Evolutionary conservation across 2,797 vertebrate species (phyloP), one percentile per base, ranked within the genome.

Genomic region (Cyclopterus lumpus): DNA sequence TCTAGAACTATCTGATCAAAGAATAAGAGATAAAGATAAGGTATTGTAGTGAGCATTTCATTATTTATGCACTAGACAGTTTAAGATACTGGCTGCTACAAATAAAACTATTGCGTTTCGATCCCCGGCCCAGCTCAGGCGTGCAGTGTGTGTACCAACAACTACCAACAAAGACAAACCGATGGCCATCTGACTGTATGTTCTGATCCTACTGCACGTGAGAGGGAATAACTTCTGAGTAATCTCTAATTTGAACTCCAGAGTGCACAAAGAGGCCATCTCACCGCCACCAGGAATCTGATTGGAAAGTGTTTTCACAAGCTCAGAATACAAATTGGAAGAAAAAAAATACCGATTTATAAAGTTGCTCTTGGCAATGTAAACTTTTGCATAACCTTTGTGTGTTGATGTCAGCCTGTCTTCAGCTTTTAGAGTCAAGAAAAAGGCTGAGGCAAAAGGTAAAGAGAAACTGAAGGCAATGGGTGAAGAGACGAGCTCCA

Each of bases 331-430:
- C 14, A 53, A 65, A 51, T 5, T 22, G 58, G 8, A 11, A 59
- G 32, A 18, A 1, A 8, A 54, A 6, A 34, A 34, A 8, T 8
- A 34, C 6, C 4, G 26, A 34, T 40, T 40, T 40, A 12, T 34
- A 24, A 65, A 70, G 59, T 53, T 28, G 18, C 38, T 24, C 2
- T 22, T 22, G 22, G 4, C 46, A 11, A 1, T 58, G 42, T 34
- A 48, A 49, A 71, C 46, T 66, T 74, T 69, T 20, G 15, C 44
- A 38, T 12, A 70, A 67, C 65, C 53, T 64, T 30, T 54, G 30
- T 16, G 57, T 14, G 15, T 6, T 1, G 16, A 49, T 71, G 57
- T 57, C 22, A 59, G 65, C 34, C 55, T 67, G 40, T 40, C 28
- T 40, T 34, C 34, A 60, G 32, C 24, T 49, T 48, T 28, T 64